These are phyloP conservation scores for Podocnemis expansa DNA, from an alignment of 2,113 vertebrate species.

Conservation along the genomic window DNA sequence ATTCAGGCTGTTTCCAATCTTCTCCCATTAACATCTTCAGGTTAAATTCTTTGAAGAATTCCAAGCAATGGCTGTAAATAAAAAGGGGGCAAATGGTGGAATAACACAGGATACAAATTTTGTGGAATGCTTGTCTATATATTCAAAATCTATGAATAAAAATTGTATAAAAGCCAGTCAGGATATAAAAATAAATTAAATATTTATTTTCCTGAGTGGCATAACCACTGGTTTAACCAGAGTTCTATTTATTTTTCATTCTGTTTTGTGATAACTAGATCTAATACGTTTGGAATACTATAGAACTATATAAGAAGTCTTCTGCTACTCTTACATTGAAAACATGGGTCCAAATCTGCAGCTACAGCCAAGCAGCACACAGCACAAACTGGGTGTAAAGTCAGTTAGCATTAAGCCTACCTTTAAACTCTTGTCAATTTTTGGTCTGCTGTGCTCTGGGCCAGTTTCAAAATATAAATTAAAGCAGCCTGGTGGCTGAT, in stretches of 20 bases:
- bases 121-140: not conserved
- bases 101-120: not conserved
- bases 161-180: not conserved
- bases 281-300: not conserved
- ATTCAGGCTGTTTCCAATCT: constrained; percentile 76
- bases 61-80: constrained; percentile 76
- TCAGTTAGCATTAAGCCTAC: not conserved
- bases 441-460: not conserved
- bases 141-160: not conserved
- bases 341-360: not conserved
- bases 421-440: not conserved
- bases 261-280: not conserved
- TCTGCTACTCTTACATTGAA: not conserved
- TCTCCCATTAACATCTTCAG: constrained; percentile 70
- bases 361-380: not conserved
- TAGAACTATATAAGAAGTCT: not conserved
- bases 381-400: not conserved
- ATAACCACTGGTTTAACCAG: not conserved
- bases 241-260: not conserved
- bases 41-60: constrained; percentile 76
- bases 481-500: not conserved
- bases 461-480: not conserved
- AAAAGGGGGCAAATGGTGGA: not conserved
- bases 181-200: not conserved
- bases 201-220: not conserved